Base-by-base conservation (phyloP, 2,113 vertebrate species). In the Sigmodon hispidus region DNA sequence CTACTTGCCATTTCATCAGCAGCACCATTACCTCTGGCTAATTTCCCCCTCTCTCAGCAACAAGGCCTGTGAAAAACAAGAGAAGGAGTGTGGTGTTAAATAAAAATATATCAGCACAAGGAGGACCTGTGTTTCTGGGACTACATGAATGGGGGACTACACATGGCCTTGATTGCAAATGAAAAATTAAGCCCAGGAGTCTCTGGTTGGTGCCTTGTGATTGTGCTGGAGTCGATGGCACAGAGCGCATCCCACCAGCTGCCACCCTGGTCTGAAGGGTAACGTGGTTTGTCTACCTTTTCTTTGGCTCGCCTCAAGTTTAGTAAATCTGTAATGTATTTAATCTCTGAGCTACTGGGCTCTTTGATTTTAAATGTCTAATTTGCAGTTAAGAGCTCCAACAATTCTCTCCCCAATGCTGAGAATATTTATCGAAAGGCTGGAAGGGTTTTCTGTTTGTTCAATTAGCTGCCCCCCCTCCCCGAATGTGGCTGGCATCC, bases 131-230 rank as follows among this genome's bases (percentile, higher is more conserved):
- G 97, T 97, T 97, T 93, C 98, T 96, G 93, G 73, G 96, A 73
- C 97, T 95, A 57, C n/a, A 89, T 92, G 76, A 89, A 97, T 4
- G 93, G 75, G 96, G 96, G 91, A 45, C n/a, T n/a, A n/a, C 72
- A 9, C 96, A 96, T 97, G 97, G 97, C 96, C 96, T 96, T 98
- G 98, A 98, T 98, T 98, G 97, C 97, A 97, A 98, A 98, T 97
- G 97, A 97, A 96, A 97, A 98, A 98, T 98, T 98, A 98, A 96
- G 97, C 93, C 95, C 92, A 61, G 55, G 75, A 85, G 96, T 63
- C 96, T 97, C 0, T 96, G 94, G 43, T 96, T 95, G 87, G 2
- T 52, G 96, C 72, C 43, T 65, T 73, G 63, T 97, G 98, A 98
- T 97, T 98, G 98, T 96, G 80, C 69, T 22, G 50, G 1, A 1